Base-by-base conservation (phyloP, 2,888 invertebrate species). In the Eristalis tenax region DNA sequence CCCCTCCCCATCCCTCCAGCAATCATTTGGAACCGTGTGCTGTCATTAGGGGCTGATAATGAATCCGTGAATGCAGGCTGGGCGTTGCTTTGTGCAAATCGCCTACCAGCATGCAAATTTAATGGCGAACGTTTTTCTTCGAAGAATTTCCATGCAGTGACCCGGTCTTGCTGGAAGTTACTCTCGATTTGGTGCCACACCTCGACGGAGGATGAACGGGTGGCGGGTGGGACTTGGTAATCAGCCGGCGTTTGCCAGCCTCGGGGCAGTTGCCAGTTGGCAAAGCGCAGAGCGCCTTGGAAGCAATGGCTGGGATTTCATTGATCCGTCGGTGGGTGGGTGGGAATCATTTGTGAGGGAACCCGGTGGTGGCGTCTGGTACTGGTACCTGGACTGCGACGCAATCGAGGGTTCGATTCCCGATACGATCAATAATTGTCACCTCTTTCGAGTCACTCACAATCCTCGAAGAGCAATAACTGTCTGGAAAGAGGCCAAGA, bases 81-180 rank as follows among this genome's bases (percentile, higher is more conserved):
- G 38, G 35, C 15, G 59, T 56, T 50, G 23, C 18, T 22, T 35
- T 71, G 26, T 59, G 59, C 57, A 28, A 70, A 65, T 79, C 32
- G 78, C 22, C 69, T 1, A 57, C 28, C 32, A 28, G 38, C 71
- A 71, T 71, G 71, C 35, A 71, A 79, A 65, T 71, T 50, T 56
- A 57, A 78, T 78, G 70, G 23, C 63, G 28, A 18, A 5, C n/a
- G n/a, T 8, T 50, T 18, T 18, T n/a, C 50, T 15, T n/a, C 18
- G 50, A 32, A 1, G 50, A 18, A 50, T 22, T 35, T 77, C 26
- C 50, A 64, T 63, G 50, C 63, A 63, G n/a, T 1, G 35, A 64
- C 50, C 68, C 50, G 8, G 18, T 22, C 8, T 8, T 8, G 1
- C 8, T 43, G 13, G 40, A 38, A 40, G 43, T 43, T 43, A 32